A percentile compares a stretch with the other conserved stretches of the same genome.
Evolutionary conservation across 2,797 vertebrate species (phyloP).

Genomic region (Lacerta viridis): DNA sequence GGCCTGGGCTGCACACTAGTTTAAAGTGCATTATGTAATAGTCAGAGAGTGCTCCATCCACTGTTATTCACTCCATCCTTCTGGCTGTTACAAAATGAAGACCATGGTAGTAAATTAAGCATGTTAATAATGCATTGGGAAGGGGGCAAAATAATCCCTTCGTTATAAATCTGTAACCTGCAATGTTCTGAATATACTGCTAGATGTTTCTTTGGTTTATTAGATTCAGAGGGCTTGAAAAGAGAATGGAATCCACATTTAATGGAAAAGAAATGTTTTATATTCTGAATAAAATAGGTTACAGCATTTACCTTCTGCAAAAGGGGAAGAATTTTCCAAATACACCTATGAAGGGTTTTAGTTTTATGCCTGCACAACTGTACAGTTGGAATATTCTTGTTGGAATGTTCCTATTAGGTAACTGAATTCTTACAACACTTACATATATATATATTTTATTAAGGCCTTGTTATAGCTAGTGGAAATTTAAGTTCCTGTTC

Average conservation of each 20-base stretch:
- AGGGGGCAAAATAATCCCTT: not conserved
- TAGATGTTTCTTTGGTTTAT: not conserved
- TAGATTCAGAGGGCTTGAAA: not conserved
- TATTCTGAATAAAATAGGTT: not conserved
- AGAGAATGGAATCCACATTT: not conserved
- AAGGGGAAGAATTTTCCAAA: not conserved
- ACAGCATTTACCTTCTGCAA: not conserved
- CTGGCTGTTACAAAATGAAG: not conserved
- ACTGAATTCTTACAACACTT: conserved; percentile 21
- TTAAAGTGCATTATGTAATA: not conserved
- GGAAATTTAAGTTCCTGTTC: not conserved
- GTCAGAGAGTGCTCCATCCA: not conserved
- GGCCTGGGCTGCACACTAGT: not conserved
- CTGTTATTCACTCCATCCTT: not conserved
- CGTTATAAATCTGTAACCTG: not conserved
- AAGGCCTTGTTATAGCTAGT: not conserved
- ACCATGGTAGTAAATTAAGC: not conserved
- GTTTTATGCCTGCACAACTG: not conserved
- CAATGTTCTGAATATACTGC: not conserved
- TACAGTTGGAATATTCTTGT: conserved; percentile 13
- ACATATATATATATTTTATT: conserved; percentile 17
- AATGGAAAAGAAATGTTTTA: not conserved
- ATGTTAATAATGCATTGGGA: not conserved
- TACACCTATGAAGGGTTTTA: not conserved
- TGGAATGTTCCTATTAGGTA: conserved; percentile 39